Percentiles rank a stretch among this genome's conserved stretches.
Evolutionary conservation across 1,140 invertebrate genomes (phyloP).

Genomic region (Drosophila micromelanica): DNA sequence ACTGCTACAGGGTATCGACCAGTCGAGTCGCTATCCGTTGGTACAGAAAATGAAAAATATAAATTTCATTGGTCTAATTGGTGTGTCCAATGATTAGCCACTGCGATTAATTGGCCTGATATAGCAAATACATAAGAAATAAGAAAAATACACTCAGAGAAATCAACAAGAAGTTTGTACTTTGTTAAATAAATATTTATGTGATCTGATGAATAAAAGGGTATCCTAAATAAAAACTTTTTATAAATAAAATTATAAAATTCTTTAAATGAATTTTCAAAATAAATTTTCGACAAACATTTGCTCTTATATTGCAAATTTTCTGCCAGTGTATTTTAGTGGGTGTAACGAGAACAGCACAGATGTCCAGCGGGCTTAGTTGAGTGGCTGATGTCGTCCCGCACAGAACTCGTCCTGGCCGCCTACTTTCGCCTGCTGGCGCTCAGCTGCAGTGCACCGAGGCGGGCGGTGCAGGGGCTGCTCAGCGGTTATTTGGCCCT

Average conservation of each 20-base stretch:
- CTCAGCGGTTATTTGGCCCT: conserved; percentile 38
- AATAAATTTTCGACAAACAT: no score
- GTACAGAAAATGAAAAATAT: no score
- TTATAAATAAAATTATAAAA: no score
- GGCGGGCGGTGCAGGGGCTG: conserved; percentile 19
- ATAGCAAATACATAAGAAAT: neutral
- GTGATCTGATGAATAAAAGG: no score
- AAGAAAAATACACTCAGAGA: neutral
- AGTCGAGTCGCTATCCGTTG: neutral
- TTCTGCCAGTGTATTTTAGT: no score
- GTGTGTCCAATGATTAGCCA: conserved; percentile 1
- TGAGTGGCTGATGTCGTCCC: conserved; percentile 34
- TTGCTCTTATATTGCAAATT: no score
- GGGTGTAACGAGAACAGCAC: no score
- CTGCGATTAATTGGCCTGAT: conserved; percentile 58
- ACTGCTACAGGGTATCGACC: neutral
- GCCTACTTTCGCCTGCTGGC: conserved; percentile 53
- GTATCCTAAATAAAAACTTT: no score
- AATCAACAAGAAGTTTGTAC: no score
- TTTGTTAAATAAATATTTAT: no score
- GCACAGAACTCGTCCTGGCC: conserved; percentile 35
- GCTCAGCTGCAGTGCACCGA: conserved; percentile 42
- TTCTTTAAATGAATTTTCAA: no score
- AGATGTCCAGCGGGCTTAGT: conserved; percentile 24
- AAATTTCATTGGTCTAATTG: neutral